phyloP scores from a whole-genome alignment of 1,140 invertebrate genomes.

The Chironomus striatipennis region DNA sequence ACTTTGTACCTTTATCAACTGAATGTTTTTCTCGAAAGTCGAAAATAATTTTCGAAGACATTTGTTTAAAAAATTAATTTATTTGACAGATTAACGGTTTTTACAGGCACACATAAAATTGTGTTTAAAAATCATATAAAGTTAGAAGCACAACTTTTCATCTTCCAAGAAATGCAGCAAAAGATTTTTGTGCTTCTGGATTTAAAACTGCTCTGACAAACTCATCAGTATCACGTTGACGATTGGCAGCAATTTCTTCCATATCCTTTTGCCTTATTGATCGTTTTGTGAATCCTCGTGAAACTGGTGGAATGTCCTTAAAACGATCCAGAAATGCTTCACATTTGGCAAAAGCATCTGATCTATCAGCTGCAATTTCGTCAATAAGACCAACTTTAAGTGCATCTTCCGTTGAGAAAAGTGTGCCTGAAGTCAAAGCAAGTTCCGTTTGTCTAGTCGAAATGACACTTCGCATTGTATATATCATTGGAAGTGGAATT shows the following conservation, averaged over 20 bases:
- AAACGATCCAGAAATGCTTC: conserved; percentile 51
- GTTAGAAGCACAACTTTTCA: too few relatives aligned
- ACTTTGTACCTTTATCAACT: too few relatives aligned
- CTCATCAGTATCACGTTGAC: conserved; percentile 46
- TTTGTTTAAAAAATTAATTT: too few relatives aligned
- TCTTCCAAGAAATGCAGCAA: conserved; percentile 50
- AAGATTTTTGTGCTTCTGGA: conserved; percentile 51
- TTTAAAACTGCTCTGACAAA: conserved; percentile 46
- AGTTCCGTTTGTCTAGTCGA: conserved; percentile 55
- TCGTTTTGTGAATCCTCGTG: conserved; percentile 49
- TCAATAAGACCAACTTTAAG: conserved; percentile 58
- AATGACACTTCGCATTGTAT: conserved; percentile 47
- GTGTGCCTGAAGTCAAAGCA: conserved; percentile 52
- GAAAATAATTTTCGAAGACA: too few relatives aligned
- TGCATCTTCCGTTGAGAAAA: conserved; percentile 62
- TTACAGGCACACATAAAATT: too few relatives aligned
- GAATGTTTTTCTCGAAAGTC: too few relatives aligned
- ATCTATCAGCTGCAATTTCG: conserved; percentile 56
- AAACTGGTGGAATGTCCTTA: conserved; percentile 47
- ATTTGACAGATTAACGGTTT: too few relatives aligned
- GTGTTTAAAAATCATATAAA: too few relatives aligned
- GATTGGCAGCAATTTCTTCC: conserved; percentile 45
- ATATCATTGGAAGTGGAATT: conserved; percentile 39
- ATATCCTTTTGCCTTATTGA: conserved; percentile 44
- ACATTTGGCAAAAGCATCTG: conserved; percentile 51